Percentiles rank a stretch among this genome's conserved stretches.
These are phyloP conservation scores for Herpailurus yagouaroundi DNA, from an alignment of 2,113 vertebrate genomes.

Conservation along the genomic window DNA sequence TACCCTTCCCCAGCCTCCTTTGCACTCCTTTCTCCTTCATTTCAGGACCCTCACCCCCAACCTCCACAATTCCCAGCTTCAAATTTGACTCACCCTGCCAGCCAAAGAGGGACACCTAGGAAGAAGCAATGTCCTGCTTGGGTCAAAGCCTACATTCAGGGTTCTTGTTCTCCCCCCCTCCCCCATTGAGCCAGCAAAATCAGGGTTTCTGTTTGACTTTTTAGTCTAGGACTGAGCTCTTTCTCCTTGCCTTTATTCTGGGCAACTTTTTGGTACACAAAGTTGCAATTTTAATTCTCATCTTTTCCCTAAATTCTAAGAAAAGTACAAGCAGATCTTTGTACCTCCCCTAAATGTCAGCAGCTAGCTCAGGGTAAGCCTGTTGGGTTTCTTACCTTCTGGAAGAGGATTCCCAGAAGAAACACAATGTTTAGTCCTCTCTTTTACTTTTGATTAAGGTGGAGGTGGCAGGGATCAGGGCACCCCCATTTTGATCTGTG, in stretches of 20 bases:
- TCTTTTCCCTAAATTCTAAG: not conserved
- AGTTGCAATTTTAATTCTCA: slow-evolving; percentile 30
- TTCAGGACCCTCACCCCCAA: not conserved
- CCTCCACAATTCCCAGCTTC: not conserved
- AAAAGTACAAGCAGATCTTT: not conserved
- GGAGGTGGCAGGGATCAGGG: not conserved
- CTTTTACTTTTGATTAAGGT: not conserved
- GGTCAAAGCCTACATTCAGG: not conserved
- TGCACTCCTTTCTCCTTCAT: not conserved
- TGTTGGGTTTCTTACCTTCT: not conserved
- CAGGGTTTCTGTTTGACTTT: slow-evolving; percentile 1
- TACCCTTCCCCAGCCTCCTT: not conserved
- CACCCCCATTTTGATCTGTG: not conserved
- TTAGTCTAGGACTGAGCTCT: not conserved
- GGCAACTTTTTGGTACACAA: not conserved
- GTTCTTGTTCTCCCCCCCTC: not conserved
- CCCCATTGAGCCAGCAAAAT: not conserved
- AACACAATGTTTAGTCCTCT: not conserved
- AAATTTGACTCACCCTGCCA: not conserved
- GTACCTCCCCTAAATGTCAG: not conserved
- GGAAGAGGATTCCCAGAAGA: not conserved
- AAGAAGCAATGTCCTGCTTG: not conserved
- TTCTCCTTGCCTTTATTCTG: slow-evolving; percentile 29
- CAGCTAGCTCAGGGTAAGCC: not conserved
- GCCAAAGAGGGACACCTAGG: not conserved